Evolutionary conservation across 2,888 invertebrate species (phyloP), one percentile per base, ranked within the genome.

Genomic region (Mythimna vitellina): DNA sequence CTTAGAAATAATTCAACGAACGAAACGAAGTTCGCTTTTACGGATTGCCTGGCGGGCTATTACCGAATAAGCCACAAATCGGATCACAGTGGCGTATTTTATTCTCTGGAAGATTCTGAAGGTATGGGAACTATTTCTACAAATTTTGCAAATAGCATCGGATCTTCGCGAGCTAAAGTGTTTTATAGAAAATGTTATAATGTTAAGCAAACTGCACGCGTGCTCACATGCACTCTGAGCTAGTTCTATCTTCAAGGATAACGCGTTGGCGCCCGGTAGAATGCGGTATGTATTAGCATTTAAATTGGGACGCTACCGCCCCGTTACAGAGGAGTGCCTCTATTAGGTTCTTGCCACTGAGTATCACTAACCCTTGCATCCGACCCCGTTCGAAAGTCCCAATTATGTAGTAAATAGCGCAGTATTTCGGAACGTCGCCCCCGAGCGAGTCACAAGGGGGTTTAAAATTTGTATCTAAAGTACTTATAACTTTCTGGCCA

Each of bases 221-320:
- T 70, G 63, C 42, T 58, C 88, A 88, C 88, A 91, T 90, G 90
- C 89, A 90, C 87, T 86, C 83, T 88, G 87, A 90, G 91, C 89
- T 88, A 83, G 83, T 76, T 85, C 86, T 89, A 90, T 92, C 88
- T 87, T 87, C 85, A 82, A 89, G 89, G 87, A 93, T 91, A 90
- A 88, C 86, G 82, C 86, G 87, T 86, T 84, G 87, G 87, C 83
- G 87, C 86, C 86, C 85, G 76, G 85, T 87, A 89, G 87, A 90
- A 88, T 84, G 77, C 73, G 73, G 76, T 81, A 94, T 94, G 76
- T 81, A 94, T 94, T 94, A 90, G 90, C 94, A 94, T 94, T 91
- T 93, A 93, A 92, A 93, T 93, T 90, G 91, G 84, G 84, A 78
- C 75, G 80, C 81, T 84, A 81, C 75, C 68, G 46, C 67, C 73